phyloP scores from a whole-genome alignment of 35 echinoderm and acorn worm species.

The Holothuria glaberrima region DNA sequence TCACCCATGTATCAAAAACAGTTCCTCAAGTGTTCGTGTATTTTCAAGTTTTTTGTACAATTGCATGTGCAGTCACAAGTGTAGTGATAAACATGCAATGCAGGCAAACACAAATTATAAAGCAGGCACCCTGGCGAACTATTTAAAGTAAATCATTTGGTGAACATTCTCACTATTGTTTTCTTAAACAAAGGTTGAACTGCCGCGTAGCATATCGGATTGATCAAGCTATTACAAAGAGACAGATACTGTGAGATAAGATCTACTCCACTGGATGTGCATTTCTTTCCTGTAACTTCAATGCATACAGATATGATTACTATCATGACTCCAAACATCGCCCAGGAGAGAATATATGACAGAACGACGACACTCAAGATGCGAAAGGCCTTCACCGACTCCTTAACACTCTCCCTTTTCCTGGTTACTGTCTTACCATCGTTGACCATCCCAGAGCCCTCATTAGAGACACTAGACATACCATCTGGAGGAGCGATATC shows the following conservation, averaged over 20 bases:
- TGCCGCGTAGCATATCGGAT: conserved; percentile 21
- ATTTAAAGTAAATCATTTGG: no score
- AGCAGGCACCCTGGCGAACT: no score
- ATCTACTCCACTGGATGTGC: not conserved
- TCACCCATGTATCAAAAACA: no score
- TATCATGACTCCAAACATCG: conserved; percentile 4
- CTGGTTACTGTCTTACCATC: no score
- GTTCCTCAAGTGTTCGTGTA: no score
- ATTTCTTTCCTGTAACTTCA: not conserved
- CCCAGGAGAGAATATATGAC: conserved; percentile 42
- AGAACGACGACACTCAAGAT: conserved; percentile 4
- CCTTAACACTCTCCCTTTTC: not conserved
- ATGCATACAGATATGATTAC: conserved; percentile 18
- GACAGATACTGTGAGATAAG: conserved; percentile 18
- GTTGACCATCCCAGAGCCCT: not conserved
- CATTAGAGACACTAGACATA: no score
- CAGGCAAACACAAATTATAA: no score
- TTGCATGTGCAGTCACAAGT: no score
- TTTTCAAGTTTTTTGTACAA: no score
- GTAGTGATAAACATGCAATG: no score
- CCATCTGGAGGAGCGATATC: not conserved
- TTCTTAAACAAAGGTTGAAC: conserved; percentile 11
- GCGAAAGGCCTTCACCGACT: conserved; percentile 16
- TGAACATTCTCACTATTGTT: not conserved
- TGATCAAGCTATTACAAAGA: conserved; percentile 12